Percentiles rank a stretch among this genome's conserved stretches.
Conservation (phyloP, 2,113 vertebrate genomes). For the Corythornis madagascariensis region DNA sequence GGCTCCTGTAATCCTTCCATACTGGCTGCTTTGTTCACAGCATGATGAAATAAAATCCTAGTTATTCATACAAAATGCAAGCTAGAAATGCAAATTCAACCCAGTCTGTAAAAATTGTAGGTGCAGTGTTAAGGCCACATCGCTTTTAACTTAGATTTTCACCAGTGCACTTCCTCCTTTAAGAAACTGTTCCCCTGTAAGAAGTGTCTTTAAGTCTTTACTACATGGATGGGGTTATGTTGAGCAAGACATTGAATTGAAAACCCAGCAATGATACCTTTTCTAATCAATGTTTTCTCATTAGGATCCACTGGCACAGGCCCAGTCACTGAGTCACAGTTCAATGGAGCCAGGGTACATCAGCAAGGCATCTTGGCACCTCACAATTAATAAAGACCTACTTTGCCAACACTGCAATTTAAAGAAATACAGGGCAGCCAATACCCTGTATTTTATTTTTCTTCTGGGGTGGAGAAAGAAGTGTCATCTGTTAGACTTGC, state of each 20-base stretch:
- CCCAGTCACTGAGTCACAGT: neutral
- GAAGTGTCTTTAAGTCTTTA: neutral
- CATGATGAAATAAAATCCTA: neutral
- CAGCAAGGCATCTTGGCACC: neutral
- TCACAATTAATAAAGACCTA: neutral
- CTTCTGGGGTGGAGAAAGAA: neutral
- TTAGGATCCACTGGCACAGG: neutral
- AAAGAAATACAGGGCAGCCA: neutral
- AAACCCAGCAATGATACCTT: neutral
- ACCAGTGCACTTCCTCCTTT: neutral
- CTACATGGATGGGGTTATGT: neutral
- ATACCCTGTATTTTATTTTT: neutral
- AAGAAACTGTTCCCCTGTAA: neutral
- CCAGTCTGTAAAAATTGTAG: neutral
- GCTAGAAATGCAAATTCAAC: neutral
- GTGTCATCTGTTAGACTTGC: neutral
- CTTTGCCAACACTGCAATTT: neutral
- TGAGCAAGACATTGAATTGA: neutral
- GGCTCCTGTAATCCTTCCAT: neutral
- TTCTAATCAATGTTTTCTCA: neutral
- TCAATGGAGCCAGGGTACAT: neutral
- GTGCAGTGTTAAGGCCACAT: neutral
- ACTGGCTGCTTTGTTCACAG: slow-evolving; percentile 32
- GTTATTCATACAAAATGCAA: neutral
- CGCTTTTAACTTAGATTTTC: neutral